Conservation (phyloP, 2,797 vertebrate genomes). For the Diplodus puntazzo region DNA sequence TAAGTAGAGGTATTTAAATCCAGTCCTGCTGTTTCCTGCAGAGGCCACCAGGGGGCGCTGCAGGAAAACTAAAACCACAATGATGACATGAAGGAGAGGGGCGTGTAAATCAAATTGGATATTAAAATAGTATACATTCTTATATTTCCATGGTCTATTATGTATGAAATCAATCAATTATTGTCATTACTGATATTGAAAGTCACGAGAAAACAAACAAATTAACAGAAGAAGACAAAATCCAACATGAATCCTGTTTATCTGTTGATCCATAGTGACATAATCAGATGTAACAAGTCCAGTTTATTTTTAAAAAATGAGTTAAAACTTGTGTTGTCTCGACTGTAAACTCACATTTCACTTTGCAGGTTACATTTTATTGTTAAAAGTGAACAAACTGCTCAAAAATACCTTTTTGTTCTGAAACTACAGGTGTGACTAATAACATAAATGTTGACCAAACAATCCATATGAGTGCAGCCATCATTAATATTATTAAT, state of each 20-base stretch:
- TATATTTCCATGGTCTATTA: background rate
- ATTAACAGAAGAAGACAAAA: background rate
- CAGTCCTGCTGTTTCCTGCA: background rate
- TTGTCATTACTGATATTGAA: slow-evolving; percentile 5
- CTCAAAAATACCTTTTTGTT: too few species aligned
- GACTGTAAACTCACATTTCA: slow-evolving; percentile 8
- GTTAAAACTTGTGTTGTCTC: background rate
- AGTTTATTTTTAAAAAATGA: slow-evolving; percentile 10
- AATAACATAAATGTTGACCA: too few species aligned
- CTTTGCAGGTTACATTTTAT: background rate
- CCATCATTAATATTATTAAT: too few species aligned
- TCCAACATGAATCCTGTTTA: background rate
- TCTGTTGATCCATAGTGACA: background rate
- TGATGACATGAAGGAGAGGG: background rate
- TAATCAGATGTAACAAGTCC: background rate
- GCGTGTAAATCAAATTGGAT: too few species aligned
- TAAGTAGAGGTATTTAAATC: background rate
- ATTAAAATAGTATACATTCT: background rate
- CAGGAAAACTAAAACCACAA: background rate
- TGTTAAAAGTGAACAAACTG: too few species aligned
- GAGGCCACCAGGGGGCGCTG: slow-evolving; percentile 27
- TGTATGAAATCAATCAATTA: slow-evolving; percentile 13
- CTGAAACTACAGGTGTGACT: background rate
- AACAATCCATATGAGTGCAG: too few species aligned
- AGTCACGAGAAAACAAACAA: background rate